Conservation (phyloP, 1,140 invertebrate genomes). For the Leptinotarsa texana region DNA sequence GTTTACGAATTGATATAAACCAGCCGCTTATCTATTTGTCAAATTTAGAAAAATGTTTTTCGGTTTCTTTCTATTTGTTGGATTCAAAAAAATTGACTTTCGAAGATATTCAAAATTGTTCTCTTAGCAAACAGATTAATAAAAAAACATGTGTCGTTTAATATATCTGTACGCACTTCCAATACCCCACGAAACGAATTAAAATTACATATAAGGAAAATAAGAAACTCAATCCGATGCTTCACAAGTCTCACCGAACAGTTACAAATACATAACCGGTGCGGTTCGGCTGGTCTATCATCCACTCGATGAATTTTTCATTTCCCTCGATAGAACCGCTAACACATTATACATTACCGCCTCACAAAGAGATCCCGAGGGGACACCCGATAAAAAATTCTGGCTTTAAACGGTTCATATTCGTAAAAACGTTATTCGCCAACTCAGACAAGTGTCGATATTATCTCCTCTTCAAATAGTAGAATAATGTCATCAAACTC, state of each 20-base stretch:
- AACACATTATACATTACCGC: slow-evolving; percentile 3
- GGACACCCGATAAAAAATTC: background rate
- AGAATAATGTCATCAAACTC: slow-evolving; percentile 17
- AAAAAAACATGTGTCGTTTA: too few relatives aligned
- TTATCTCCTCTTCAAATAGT: slow-evolving; percentile 7
- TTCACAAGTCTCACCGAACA: background rate
- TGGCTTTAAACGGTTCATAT: slow-evolving; percentile 6
- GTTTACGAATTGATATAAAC: too few relatives aligned
- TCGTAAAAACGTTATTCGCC: slow-evolving; percentile 8
- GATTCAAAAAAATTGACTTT: too few relatives aligned
- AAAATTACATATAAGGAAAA: too few relatives aligned
- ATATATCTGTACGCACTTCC: too few relatives aligned
- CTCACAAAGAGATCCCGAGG: background rate
- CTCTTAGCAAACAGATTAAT: too few relatives aligned
- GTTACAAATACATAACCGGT: slow-evolving; percentile 2
- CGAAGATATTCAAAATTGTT: too few relatives aligned
- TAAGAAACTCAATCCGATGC: too few relatives aligned
- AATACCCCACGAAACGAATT: too few relatives aligned
- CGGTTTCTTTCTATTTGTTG: too few relatives aligned
- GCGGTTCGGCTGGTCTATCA: background rate
- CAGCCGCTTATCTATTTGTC: too few relatives aligned
- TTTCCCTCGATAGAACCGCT: slow-evolving; percentile 1
- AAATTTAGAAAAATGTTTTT: too few relatives aligned
- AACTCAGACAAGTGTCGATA: background rate
- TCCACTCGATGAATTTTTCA: slow-evolving; percentile 3